Evolutionary conservation across 2,888 invertebrate species (phyloP), one percentile per base, ranked within the genome.

Genomic region (Eristalis arbustorum): DNA sequence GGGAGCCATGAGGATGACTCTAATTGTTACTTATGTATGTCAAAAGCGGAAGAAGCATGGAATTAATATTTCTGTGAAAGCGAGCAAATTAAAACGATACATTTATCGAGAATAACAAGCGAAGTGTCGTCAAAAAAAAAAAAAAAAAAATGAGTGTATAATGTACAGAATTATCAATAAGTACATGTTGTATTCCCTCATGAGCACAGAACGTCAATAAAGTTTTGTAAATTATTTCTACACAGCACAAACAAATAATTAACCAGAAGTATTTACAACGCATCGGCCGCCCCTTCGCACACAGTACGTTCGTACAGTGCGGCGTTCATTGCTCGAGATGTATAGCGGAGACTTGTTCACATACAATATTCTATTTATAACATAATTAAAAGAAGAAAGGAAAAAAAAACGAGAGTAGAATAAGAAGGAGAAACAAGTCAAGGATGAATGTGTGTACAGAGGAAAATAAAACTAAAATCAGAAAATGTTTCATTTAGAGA

Each of bases 401-500:
- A 31, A 1, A 5, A 31, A 69, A 37, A 25, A 59, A 14, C 34
- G 3, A 25, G 1, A 69, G 40, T 67, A 71, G 66, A 61, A 22
- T 73, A 71, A 59, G 69, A n/a, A 56, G 23, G 42, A 81, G 13
- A 64, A 75, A 73, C 37, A 59, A 78, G 40, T 49, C 49, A 49
- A 49, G 49, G 49, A 49, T 49, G 49, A 49, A 49, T 49, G 49
- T 49, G 49, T 37, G 37, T 37, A 37, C 37, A 37, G 49, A 8
- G 18, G 18, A 5, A 18, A 28, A 66, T 23, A 25, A 57, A 56
- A 57, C 40, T 61, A 40, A 75, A 83, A 73, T 75, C 66, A 71
- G 71, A 84, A n/a, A 81, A 73, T 84, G 81, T 81, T 84, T 84
- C 84, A 84, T 84, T 84, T 84, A 80, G 72, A 80, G 72, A 80